Percentiles rank a stretch among this genome's conserved stretches.
These are phyloP conservation scores for Urechis unicinctus DNA, from an alignment of 2,888 invertebrate species.

Conservation along the genomic window DNA sequence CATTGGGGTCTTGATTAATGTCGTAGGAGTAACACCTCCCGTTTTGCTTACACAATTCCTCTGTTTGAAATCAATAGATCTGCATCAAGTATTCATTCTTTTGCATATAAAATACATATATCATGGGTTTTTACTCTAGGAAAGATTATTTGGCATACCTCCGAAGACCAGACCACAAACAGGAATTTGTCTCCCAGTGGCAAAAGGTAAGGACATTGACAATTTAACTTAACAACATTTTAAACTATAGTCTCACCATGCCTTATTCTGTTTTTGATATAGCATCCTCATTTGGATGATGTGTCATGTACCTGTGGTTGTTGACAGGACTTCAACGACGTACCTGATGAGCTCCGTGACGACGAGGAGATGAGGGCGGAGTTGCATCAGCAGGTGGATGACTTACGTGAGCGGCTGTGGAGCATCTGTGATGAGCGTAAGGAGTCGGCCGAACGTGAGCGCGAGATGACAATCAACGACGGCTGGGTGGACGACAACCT, in stretches of 20 bases:
- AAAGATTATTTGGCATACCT: constrained; percentile 43
- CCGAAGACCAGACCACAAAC: constrained; percentile 46
- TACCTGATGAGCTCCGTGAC: constrained; percentile 46
- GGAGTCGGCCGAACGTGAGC: constrained; percentile 43
- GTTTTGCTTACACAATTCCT: too few species aligned
- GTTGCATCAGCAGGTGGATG: constrained; percentile 47
- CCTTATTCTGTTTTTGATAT: background rate
- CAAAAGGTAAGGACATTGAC: constrained; percentile 38
- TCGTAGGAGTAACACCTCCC: too few species aligned
- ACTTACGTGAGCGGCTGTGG: constrained; percentile 47
- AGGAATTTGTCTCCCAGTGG: constrained; percentile 46
- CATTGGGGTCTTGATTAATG: too few species aligned
- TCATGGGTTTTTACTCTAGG: too few species aligned
- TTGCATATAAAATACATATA: too few species aligned
- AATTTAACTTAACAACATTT: background rate
- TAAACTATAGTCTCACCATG: too few species aligned
- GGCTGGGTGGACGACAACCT: constrained; percentile 49
- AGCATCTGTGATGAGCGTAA: constrained; percentile 49
- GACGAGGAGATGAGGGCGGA: constrained; percentile 49
- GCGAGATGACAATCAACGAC: constrained; percentile 38
- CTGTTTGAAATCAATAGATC: too few species aligned
- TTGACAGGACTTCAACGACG: constrained; percentile 45
- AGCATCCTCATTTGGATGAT: background rate
- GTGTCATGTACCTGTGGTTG: too few species aligned
- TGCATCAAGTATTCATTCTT: too few species aligned